These are phyloP conservation scores for Eulemur albifrons DNA, from an alignment of 2,797 vertebrate genomes.

Conservation along the genomic window DNA sequence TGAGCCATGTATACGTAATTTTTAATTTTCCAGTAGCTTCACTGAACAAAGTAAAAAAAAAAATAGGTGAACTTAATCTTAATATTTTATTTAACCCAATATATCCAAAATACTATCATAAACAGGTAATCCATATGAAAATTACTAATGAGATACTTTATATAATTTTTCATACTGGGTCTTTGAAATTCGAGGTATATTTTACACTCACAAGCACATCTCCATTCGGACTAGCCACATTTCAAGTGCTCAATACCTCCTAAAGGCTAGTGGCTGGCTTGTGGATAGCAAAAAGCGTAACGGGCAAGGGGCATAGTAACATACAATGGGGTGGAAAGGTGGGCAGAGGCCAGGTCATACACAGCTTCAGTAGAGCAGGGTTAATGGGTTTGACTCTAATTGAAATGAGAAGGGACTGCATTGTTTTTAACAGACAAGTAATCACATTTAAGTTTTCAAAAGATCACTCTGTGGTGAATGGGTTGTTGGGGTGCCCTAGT, in stretches of 20 bases:
- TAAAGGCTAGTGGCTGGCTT: neutral
- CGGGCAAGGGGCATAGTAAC: neutral
- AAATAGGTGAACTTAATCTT: neutral
- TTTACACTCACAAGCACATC: neutral
- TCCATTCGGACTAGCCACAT: neutral
- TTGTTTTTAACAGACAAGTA: neutral
- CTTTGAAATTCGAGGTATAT: constrained; percentile 15
- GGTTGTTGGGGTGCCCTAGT: neutral
- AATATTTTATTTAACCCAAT: neutral
- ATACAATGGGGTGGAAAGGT: neutral
- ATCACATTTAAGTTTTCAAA: neutral
- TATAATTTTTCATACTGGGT: neutral
- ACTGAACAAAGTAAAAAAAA: neutral
- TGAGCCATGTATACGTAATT: neutral
- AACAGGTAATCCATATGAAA: constrained; percentile 6
- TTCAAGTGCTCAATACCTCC: neutral
- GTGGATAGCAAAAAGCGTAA: neutral
- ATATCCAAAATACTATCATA: constrained; percentile 13
- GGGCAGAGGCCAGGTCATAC: neutral
- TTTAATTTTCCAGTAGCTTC: constrained; percentile 7
- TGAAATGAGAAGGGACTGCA: neutral
- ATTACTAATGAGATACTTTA: neutral
- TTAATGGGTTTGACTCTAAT: neutral
- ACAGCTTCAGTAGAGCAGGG: neutral
- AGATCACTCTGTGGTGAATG: neutral